Evolutionary conservation across 2,888 invertebrate genomes (phyloP), one percentile per base, ranked within the genome.

Genomic region (Mimas tiliae): DNA sequence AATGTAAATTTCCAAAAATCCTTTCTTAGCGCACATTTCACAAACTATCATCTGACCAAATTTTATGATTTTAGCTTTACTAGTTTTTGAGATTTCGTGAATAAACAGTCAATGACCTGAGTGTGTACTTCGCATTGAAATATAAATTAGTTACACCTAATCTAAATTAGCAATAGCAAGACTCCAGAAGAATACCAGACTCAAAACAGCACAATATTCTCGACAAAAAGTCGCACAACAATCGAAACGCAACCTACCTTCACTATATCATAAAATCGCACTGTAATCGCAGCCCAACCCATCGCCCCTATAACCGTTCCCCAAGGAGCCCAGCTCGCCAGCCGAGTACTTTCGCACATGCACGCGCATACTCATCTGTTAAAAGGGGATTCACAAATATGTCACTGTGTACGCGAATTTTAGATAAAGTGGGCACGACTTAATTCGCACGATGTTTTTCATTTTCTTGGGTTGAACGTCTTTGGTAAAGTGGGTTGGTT

Each of bases 271-370:
- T n/a, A 14, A 45, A 45, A 45, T 38, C 38, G 38, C 38, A 9
- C 9, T 0, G 7, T 1, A 38, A 34, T 53, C 33, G 14, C 33
- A 53, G 33, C 52, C n/a, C 33, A 1, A 7, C 33, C n/a, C 45
- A 14, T 2, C 45, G 14, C 1, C 45, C 0, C 6, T 53, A 21
- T 52, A 16, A 12, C 58, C 38, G 42, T 9, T 53, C 42, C 42
- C 58, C 19, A 42, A 58, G 42, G 58, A 45, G 19, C 58, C 58
- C 21, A 8, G 52, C 14, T 69, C 74, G 74, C 74, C 72, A 71
- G 75, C 72, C 8, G 71, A 77, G 74, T 72, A 75, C 66, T 52
- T 69, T 68, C 64, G 69, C 64, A 67, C 71, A 70, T 65, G 67
- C 66, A 71, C 67, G 63, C 71, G 73, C 74, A 74, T 73, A 65